Base-by-base conservation (phyloP, 2,888 invertebrate genomes). In the Leptinotarsa juncta region DNA sequence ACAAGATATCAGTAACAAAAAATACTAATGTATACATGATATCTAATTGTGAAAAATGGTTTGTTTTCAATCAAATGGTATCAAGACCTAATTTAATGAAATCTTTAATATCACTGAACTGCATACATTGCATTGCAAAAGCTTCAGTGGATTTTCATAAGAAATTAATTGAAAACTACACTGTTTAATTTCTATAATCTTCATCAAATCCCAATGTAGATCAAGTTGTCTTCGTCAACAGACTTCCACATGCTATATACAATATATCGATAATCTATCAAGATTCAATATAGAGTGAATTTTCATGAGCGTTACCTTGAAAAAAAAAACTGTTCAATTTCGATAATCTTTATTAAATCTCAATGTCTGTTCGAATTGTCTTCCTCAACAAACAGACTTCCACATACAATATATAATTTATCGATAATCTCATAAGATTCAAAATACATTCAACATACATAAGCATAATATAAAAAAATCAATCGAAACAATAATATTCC, bases 391-490 rank as follows among this genome's bases (percentile, higher is more conserved):
- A 23, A 53, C 55, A 68, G 26, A 68, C 51, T 55, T 68, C 20
- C 49, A 68, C 32, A 68, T 68, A 48, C 55, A 68, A 53, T 68
- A 68, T 68, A 68, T 55, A 32, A 62, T 68, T 68, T 42, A 20
- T 68, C 48, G 55, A 32, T 32, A 68, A 55, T 53, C 53, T 55
- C 55, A 32, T 68, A 68, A 26, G 55, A 68, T 55, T 68, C 48
- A 68, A 55, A 26, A 55, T 68, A 68, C 55, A 68, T 68, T 49
- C 55, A 68, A 68, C 68, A 49, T 68, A 68, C 53, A 32, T 55
- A 55, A 68, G 68, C 67, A 67, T 67, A 67, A 67, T 51, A 67
- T 67, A 67, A 50, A 67, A 67, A 67, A 50, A 53, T 67, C 48
- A 53, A 49, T 51, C 26, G 49, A 67, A 67, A 20, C 49, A 66